phyloP scores from a whole-genome alignment of 2,888 invertebrate species.

The Tinea trinotella region DNA sequence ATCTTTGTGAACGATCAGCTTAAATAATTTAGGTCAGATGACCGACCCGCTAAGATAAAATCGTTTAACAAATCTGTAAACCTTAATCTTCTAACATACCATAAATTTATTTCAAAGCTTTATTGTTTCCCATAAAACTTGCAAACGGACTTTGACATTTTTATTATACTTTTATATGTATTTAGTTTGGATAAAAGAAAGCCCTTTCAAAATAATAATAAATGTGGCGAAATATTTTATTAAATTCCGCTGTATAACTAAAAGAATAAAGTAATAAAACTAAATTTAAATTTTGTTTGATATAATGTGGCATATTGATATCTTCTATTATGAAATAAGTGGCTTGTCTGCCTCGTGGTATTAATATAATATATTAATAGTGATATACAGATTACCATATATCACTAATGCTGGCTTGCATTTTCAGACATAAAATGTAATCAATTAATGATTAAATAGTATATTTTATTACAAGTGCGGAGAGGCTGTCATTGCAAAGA shows the following conservation, averaged over 20 bases:
- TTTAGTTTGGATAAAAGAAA: background rate
- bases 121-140: background rate
- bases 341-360: too few relatives aligned
- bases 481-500: too few relatives aligned
- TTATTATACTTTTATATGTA: background rate
- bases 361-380: too few relatives aligned
- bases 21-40: background rate
- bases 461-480: too few relatives aligned
- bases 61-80: conserved; percentile 2
- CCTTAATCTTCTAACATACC: background rate
- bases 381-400: too few relatives aligned
- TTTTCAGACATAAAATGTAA: too few relatives aligned
- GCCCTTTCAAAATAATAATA: background rate
- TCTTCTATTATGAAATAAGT: too few relatives aligned
- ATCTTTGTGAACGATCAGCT: too few relatives aligned
- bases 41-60: conserved; percentile 4
- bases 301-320: too few relatives aligned
- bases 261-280: background rate
- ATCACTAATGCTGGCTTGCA: too few relatives aligned
- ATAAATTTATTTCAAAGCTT: conserved; percentile 3
- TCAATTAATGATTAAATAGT: too few relatives aligned
- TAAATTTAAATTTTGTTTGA: background rate
- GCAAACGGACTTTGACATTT: background rate
- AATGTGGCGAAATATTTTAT: background rate
- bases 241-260: background rate